Evolutionary conservation across 1,140 invertebrate genomes (phyloP), one percentile per base, ranked within the genome.

Genomic region (Penaeus indicus): DNA sequence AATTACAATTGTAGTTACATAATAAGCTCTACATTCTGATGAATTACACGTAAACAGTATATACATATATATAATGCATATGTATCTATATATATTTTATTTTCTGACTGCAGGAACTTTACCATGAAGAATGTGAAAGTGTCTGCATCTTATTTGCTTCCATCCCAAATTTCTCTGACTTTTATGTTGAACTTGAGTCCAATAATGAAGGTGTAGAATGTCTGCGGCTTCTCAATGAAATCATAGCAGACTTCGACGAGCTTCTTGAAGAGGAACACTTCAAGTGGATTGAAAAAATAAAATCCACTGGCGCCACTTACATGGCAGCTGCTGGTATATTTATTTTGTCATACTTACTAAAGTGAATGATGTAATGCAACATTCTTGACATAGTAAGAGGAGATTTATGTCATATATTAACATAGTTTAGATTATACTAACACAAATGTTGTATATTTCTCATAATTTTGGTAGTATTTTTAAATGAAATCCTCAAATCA

Each of bases 81-180:
- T 91, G 8, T 21, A 32, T 32, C 32, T 32, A 32, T 32, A 32
- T 32, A 32, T 32, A 32, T 32, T 32, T 32, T 61, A 32, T 85
- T 61, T 32, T 63, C 54, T 47, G 11, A 21, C 63, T 79, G 1
- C 93, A 97, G 97, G 97, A 99, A 92, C 94, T 99, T 62, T 99
- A 99, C 93, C 97, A 98, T 92, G 97, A 99, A 92, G 96, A 98
- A 92, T 99, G 98, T 93, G 97, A 97, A 90, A 97, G 95, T 83
- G 97, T 98, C 16, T 98, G 97, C 93, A 96, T 99, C 61, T 96
- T 99, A 95, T 99, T 99, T 92, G 97, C 97, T 0, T 98, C 97
- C 63, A 98, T 99, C 92, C 97, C 98, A 1, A 99, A 99, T 93
- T 99, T 99, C 93, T 98, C 97, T 1, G 97, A 99, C 91, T 99